Conservation (phyloP, 2,888 invertebrate species). For the Ochlodes sylvanus region DNA sequence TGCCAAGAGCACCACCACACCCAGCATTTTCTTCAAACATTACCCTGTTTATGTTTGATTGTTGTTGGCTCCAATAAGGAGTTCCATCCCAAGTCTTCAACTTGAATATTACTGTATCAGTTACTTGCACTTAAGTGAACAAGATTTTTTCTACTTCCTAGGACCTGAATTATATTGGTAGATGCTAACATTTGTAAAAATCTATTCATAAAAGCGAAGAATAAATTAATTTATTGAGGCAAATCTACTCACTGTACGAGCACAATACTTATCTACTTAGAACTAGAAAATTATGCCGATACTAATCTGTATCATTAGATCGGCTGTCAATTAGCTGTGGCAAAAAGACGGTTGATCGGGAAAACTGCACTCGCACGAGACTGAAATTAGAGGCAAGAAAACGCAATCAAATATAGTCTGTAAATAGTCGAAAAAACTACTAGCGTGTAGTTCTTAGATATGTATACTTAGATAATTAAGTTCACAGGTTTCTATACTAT, state of each 20-base stretch:
- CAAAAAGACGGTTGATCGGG: constrained; percentile 6
- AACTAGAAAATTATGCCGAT: constrained; percentile 6
- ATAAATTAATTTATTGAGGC: not conserved
- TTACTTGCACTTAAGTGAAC: no score
- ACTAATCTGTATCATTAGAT: constrained; percentile 21
- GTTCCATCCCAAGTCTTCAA: no score
- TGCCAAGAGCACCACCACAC: no score
- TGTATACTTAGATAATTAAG: not conserved
- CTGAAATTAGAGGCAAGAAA: constrained; percentile 7
- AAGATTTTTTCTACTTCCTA: no score
- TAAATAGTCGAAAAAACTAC: not conserved
- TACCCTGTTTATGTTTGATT: no score
- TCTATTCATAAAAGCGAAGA: no score
- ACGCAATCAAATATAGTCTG: not conserved
- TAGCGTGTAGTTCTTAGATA: no score
- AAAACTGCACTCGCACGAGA: not conserved
- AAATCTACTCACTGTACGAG: not conserved
- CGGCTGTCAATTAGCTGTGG: constrained; percentile 22
- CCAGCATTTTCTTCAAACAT: no score
- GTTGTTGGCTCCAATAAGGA: no score
- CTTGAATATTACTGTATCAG: no score
- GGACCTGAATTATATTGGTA: no score
- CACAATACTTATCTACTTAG: not conserved
- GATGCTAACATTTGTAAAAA: no score
- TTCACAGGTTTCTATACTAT: not conserved